A percentile compares a stretch with the other conserved stretches of the same genome.
Evolutionary conservation across 2,888 invertebrate species (phyloP).

Genomic region (Oligia strigilis): DNA sequence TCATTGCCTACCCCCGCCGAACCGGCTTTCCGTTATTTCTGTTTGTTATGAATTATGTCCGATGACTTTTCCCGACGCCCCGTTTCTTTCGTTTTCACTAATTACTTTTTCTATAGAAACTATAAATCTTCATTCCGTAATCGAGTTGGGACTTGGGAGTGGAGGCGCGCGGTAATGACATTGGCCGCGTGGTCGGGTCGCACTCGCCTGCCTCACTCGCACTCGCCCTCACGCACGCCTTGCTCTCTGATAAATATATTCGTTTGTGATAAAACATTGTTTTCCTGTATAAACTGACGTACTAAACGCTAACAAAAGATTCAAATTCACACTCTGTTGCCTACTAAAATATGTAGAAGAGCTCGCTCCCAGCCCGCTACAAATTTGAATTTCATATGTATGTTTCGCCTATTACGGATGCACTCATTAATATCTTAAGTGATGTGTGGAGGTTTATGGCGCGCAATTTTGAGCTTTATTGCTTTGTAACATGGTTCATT

Average conservation of each 20-base stretch:
- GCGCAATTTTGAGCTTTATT: slow-evolving; percentile 78
- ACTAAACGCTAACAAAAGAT: slow-evolving; percentile 90
- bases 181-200: slow-evolving; percentile 48
- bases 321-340: slow-evolving; percentile 90
- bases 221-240: slow-evolving; percentile 29
- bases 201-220: slow-evolving; percentile 26
- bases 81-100: slow-evolving; percentile 88
- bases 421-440: slow-evolving; percentile 91
- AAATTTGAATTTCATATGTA: slow-evolving; percentile 91
- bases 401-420: slow-evolving; percentile 90
- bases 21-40: slow-evolving; percentile 90
- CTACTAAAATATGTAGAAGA: slow-evolving; percentile 90
- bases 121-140: slow-evolving; percentile 80
- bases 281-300: slow-evolving; percentile 82
- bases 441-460: slow-evolving; percentile 82
- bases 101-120: slow-evolving; percentile 88
- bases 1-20: slow-evolving; percentile 90
- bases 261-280: slow-evolving; percentile 80
- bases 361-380: slow-evolving; percentile 88
- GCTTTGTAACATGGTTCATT: slow-evolving; percentile 65
- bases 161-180: slow-evolving; percentile 63
- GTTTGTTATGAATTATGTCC: slow-evolving; percentile 91
- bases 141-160: slow-evolving; percentile 65
- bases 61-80: slow-evolving; percentile 88
- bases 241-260: slow-evolving; percentile 66